phyloP scores from a whole-genome alignment of 2,888 invertebrate genomes.

The Perithous albicinctus region DNA sequence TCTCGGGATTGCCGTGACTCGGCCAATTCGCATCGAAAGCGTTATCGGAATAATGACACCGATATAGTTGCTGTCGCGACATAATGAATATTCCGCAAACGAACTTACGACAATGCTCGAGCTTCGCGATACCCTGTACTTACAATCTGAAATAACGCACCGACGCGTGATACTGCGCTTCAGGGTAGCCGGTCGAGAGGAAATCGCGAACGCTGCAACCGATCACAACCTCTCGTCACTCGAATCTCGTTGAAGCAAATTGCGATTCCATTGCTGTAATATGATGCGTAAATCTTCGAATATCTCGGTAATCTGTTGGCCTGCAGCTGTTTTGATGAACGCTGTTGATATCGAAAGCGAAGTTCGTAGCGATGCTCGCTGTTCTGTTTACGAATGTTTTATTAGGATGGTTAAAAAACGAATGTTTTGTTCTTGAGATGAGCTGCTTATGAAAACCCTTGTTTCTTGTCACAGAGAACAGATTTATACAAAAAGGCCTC shows the following conservation, averaged over 20 bases:
- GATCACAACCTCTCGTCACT: not conserved
- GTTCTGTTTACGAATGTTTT: not conserved
- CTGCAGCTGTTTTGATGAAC: slow-evolving; percentile 2
- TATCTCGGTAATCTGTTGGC: not conserved
- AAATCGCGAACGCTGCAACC: not conserved
- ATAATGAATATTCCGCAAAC: not conserved
- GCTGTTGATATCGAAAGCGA: slow-evolving; percentile 7
- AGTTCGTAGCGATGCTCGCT: slow-evolving; percentile 45
- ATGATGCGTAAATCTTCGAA: slow-evolving; percentile 4
- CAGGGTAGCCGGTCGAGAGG: not conserved
- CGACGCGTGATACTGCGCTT: not conserved
- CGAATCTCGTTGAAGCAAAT: slow-evolving; percentile 24
- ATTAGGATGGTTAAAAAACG: not conserved
- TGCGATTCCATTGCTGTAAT: not conserved
- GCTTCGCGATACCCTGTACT: slow-evolving; percentile 5
- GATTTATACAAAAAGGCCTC: no score
- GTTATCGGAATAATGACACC: not conserved
- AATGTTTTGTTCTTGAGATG: no score
- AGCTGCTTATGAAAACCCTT: no score
- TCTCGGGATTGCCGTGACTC: not conserved
- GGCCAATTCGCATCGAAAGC: not conserved
- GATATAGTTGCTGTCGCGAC: not conserved
- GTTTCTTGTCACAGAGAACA: no score
- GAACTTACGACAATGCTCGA: not conserved
- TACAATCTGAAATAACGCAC: not conserved